Evolutionary conservation across 1,140 invertebrate genomes (phyloP), one percentile per base, ranked within the genome.

Genomic region (Microplitis mediator): DNA sequence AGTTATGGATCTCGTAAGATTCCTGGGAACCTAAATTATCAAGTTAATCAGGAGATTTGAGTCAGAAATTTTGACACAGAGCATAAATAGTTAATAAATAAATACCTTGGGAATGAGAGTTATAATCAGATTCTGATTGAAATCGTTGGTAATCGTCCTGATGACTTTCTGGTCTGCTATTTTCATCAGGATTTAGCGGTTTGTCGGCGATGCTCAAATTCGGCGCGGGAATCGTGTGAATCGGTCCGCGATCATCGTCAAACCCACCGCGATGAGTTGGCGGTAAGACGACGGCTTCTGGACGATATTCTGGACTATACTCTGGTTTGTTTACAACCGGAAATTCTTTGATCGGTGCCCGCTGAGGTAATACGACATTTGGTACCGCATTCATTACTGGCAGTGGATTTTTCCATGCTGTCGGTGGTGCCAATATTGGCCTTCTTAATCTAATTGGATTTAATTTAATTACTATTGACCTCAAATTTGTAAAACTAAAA

Each of bases 221-320:
- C 6, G 93, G 93, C 6, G 93, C 93, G 78, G 93, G 93, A 71
- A 95, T 94, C 3, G 93, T 94, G 81, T 94, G 93, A 80, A 94
- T 94, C 2, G 93, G 93, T 79, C 92, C 93, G 79, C 89, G 90
- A 72, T 91, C 89, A 34, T 89, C 88, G 60, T 89, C 88, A 3
- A 83, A 58, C 11, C 51, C 71, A 0, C 71, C 80, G 50, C 79
- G 72, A 66, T 84, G 82, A 4, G 77, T 80, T 2, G 79, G 61
- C 8, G 80, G 78, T 36, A 81, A 64, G 3, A 76, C 61, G 16
- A 75, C 66, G 2, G 78, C 61, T 54, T 82, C 82, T 58, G 82
- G 78, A 23, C 79, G 75, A 65, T 80, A 80, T 58, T 80, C 82
- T 0, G 82, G 74, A 72, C 79, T 85, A 56, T 79, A 83, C 66